Base-by-base conservation (phyloP, 2,888 invertebrate genomes). In the Marronus borbonicus region DNA sequence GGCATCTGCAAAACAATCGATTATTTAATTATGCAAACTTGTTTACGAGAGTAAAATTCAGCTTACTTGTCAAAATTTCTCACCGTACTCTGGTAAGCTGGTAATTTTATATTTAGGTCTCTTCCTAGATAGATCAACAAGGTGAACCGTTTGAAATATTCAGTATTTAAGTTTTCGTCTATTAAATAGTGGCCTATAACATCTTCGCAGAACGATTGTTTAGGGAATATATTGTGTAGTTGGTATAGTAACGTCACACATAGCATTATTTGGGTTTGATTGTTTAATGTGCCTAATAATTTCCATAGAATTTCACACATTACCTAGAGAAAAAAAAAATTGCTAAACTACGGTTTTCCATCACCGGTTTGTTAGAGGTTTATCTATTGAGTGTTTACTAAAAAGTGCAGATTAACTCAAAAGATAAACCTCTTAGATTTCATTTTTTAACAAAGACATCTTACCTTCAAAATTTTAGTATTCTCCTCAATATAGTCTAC, bases 41-140 rank as follows among this genome's bases (percentile, higher is more conserved):
- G 0, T 24, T 17, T 39, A 5, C 2, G 36, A 31, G 5, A 1
- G 52, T 20, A n/a, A 4, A 55, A 66, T 10, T 36, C 36, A 17
- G 72, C 75, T 76, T 76, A 92, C 92, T 92, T 92, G 85, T 93
- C 93, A 86, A 93, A 93, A 76, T 91, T 91, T 82, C 91, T 85
- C 28, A 89, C 86, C 68, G 87, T 88, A 62, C 88, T 88, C 74
- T 90, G 86, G 66, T 85, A 84, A 1, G 87, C 84, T 10, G 88
- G 87, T 64, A 90, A 85, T 81, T 91, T 89, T 3, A 90, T 89
- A 83, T 91, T 91, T 36, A 93, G 90, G 83, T 95, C 94, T 74
- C 95, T 88, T 0, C 95, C 94, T 44, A 95, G 89, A 87, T 96
- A 94, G 95, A 95, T 96, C 12, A 96, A 88, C 8, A 92, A 89